phyloP scores from a whole-genome alignment of 2,113 vertebrate genomes.

The Pelvicachromis taeniatus region DNA sequence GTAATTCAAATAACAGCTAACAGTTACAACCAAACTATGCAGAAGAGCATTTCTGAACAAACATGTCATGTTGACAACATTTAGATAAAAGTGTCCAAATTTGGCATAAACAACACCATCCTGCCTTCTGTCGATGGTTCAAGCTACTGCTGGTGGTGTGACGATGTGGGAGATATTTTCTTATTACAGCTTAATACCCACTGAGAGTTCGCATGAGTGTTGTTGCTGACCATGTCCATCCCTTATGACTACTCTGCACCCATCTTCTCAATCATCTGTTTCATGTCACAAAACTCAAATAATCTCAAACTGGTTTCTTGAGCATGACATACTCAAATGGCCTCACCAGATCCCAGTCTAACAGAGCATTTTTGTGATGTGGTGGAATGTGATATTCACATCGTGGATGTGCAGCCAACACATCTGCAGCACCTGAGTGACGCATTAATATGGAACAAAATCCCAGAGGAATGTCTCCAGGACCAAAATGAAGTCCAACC shows the following conservation, averaged over 20 bases:
- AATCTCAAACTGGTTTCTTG: background rate
- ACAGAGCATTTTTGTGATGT: background rate
- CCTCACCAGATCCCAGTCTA: background rate
- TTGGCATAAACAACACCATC: background rate
- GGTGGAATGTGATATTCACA: background rate
- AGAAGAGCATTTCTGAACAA: background rate
- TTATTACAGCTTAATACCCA: background rate
- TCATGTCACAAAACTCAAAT: background rate
- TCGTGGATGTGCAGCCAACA: background rate
- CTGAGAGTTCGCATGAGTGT: background rate
- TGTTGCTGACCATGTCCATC: background rate
- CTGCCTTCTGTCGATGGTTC: background rate
- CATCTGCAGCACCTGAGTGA: background rate
- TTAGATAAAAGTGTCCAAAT: background rate
- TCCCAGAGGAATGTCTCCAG: background rate
- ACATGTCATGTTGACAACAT: background rate
- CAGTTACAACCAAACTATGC: background rate
- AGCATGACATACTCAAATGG: background rate
- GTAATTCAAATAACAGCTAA: background rate
- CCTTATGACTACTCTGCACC: background rate
- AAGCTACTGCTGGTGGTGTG: background rate
- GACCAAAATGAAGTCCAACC: background rate
- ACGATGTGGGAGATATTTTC: background rate
- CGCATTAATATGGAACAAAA: background rate
- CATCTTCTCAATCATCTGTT: background rate